Evolutionary conservation across 2,113 vertebrate genomes (phyloP), one percentile per base, ranked within the genome.

Genomic region (Pavo muticus): DNA sequence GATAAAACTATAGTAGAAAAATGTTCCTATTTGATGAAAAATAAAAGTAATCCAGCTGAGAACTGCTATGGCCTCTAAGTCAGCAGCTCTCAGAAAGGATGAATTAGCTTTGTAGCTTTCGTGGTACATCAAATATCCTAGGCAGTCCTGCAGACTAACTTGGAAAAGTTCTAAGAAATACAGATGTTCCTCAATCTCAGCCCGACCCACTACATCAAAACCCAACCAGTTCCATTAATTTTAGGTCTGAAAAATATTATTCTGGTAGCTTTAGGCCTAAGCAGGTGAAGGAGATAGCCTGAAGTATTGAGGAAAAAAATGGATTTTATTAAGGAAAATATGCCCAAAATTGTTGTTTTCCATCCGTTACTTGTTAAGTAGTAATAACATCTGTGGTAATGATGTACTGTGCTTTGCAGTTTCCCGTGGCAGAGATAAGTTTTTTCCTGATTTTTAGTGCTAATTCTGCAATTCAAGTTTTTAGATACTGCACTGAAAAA

Each of bases 341-440:
- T 91, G 78, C 94, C 91, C 67, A 42, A 91, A 78, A 67, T 61
- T 89, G 94, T 91, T 88, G 73, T 95, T 48, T 76, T 85, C 82
- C 60, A 57, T 94, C 95, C 92, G 94, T 92, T 92, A 90, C 92
- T 90, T 94, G 90, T 57, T 91, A 94, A 91, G 88, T 91, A 88
- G 75, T 92, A 93, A 85, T 83, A 94, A 88, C 87, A 95, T 79
- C 84, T 94, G 92, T 78, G 76, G 82, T 71, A 71, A 74, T 57
- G 59, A 32, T 82, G 75, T 74, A 90, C 85, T 88, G 59, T 82
- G 88, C 87, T 87, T 94, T 84, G 29, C 54, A 68, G 63, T 93
- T 94, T 96, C 93, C 79, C 94, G 61, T 79, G 42, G 10, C 39
- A 84, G n/a, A 75, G 27, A 37, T 91, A 48, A 70, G 6, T 3